Percentiles rank a stretch among this genome's conserved stretches.
These are phyloP conservation scores for Ostrea edulis DNA, from an alignment of 1,140 invertebrate genomes.

Conservation along the genomic window DNA sequence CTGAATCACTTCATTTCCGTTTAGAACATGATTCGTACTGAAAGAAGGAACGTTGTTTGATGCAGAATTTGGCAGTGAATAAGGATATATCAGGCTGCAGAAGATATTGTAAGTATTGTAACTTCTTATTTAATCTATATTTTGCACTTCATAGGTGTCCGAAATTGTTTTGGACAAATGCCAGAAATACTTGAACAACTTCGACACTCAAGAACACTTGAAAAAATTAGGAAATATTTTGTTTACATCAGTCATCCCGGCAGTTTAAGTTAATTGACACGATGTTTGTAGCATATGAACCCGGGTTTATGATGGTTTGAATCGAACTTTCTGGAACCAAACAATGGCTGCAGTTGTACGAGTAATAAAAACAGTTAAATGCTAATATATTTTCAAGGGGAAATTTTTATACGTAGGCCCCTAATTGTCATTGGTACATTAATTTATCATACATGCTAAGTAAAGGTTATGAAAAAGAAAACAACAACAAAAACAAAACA, in stretches of 20 bases:
- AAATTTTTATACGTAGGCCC: no score
- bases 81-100: not conserved
- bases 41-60: not conserved
- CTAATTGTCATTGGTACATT: no score
- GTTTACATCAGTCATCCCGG: not conserved
- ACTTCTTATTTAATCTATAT: not conserved
- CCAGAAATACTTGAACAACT: not conserved
- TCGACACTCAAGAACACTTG: not conserved
- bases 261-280: not conserved
- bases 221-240: not conserved
- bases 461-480: no score
- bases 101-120: not conserved
- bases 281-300: not conserved
- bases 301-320: no score
- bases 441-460: no score
- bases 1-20: not conserved
- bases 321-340: no score
- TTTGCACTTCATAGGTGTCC: not conserved
- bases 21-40: constrained; percentile 1
- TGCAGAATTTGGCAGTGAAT: not conserved
- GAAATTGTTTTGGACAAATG: not conserved
- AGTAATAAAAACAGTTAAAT: no score
- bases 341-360: no score
- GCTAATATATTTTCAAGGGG: no score
- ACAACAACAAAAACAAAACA: no score